Evolutionary conservation across 2,797 vertebrate genomes (phyloP).

Genomic region (Ctenosaura bakeri): DNA sequence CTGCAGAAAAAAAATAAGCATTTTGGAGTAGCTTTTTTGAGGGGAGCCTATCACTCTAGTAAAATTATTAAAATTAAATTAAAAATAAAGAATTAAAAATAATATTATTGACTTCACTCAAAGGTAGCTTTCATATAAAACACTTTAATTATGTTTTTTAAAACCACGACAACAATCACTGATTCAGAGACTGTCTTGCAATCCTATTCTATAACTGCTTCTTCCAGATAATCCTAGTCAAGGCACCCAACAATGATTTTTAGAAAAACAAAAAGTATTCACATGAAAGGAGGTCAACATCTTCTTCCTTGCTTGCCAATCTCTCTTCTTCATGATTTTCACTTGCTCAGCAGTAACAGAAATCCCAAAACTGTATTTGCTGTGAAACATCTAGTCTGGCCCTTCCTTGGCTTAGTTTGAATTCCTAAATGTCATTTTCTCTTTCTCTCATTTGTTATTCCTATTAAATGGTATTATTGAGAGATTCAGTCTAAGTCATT

Average conservation of each 20-base stretch:
- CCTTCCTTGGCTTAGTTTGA: neutral
- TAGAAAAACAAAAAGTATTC: neutral
- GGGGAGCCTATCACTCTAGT: too few relatives aligned
- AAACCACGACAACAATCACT: too few relatives aligned
- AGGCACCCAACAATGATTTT: too few relatives aligned
- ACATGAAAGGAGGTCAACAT: neutral
- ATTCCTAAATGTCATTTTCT: neutral
- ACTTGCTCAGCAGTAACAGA: neutral
- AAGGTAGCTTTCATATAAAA: too few relatives aligned
- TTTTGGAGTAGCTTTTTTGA: too few relatives aligned
- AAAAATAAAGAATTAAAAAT: too few relatives aligned
- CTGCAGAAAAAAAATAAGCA: too few relatives aligned
- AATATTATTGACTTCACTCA: too few relatives aligned
- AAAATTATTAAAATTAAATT: too few relatives aligned
- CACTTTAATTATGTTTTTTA: too few relatives aligned
- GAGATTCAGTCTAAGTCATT: neutral
- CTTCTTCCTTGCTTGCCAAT: neutral
- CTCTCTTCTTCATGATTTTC: neutral
- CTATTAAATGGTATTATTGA: neutral
- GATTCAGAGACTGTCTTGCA: too few relatives aligned
- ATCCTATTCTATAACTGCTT: neutral
- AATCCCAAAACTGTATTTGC: neutral
- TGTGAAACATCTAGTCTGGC: neutral
- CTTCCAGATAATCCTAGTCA: neutral
- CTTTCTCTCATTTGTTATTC: neutral